These are phyloP conservation scores for Emydura subglobosa DNA, from an alignment of 2,113 vertebrate genomes.

Conservation along the genomic window DNA sequence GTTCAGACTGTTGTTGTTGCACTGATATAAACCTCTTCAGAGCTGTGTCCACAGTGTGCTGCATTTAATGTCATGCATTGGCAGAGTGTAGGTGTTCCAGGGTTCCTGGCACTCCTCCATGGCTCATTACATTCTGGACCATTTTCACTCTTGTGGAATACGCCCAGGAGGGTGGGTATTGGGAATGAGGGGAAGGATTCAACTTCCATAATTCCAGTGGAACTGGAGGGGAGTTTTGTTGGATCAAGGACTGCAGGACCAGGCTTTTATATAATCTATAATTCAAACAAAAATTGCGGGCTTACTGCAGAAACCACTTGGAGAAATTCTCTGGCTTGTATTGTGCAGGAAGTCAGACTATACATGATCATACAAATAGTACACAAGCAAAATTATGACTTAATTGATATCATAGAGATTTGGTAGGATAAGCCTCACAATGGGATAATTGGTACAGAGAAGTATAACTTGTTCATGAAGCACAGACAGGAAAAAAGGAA, in stretches of 20 bases:
- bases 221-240: neutral
- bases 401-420: too few relatives aligned
- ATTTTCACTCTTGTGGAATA: neutral
- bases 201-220: neutral
- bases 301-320: neutral
- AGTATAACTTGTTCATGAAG: too few relatives aligned
- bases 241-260: neutral
- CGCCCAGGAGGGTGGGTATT: neutral
- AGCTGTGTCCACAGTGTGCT: neutral
- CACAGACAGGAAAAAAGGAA: too few relatives aligned
- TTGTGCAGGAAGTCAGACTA: neutral
- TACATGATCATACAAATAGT: neutral
- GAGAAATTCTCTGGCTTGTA: neutral
- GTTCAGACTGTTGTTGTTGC: neutral
- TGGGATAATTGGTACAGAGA: too few relatives aligned
- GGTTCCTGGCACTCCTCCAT: neutral
- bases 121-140: neutral
- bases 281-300: rapidly evolving
- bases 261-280: neutral
- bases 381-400: too few relatives aligned
- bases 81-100: neutral
- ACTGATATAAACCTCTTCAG: neutral
- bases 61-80: neutral
- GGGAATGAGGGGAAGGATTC: neutral
- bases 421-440: too few relatives aligned